A percentile compares a stretch with the other conserved stretches of the same genome.
Evolutionary conservation across 2,797 vertebrate genomes (phyloP).

Genomic region (Sebastes diploproa): DNA sequence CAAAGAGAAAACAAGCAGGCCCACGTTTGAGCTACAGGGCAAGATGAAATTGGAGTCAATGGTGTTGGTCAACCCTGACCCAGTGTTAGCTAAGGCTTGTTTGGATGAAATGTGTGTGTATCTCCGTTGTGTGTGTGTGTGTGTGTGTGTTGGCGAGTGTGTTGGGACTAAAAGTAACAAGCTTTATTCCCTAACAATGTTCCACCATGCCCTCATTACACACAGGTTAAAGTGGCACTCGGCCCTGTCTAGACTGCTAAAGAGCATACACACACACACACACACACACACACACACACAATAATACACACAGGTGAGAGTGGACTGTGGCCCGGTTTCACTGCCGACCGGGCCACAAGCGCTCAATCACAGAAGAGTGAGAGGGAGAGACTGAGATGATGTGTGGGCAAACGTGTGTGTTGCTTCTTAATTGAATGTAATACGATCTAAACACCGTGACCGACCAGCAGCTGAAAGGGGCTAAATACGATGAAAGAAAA

Average conservation of each 20-base stretch:
- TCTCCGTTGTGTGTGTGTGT: background rate
- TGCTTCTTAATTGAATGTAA: constrained; percentile 35
- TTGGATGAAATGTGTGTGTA: constrained; percentile 55
- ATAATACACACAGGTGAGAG: constrained; percentile 17
- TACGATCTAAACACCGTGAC: constrained; percentile 3
- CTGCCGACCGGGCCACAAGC: constrained; percentile 37
- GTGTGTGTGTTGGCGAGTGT: constrained; percentile 32
- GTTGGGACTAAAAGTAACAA: constrained; percentile 76
- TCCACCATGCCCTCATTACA: constrained; percentile 82
- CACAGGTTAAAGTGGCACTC: constrained; percentile 77
- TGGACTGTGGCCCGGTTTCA: constrained; percentile 35
- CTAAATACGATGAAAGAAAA: background rate
- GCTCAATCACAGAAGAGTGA: constrained; percentile 43
- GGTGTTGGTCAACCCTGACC: constrained; percentile 74
- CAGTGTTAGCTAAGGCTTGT: constrained; percentile 64
- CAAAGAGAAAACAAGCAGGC: constrained; percentile 36
- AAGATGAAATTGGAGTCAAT: constrained; percentile 78
- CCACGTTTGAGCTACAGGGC: constrained; percentile 53
- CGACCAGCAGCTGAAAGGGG: background rate
- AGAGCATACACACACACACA: background rate
- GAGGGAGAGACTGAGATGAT: constrained; percentile 34
- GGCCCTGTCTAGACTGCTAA: constrained; percentile 73
- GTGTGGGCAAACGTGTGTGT: constrained; percentile 20
- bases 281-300: constrained; percentile 13
- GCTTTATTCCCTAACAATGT: constrained; percentile 81